Evolutionary conservation across 2,888 invertebrate species (phyloP).

Genomic region (Cinara cedri): DNA sequence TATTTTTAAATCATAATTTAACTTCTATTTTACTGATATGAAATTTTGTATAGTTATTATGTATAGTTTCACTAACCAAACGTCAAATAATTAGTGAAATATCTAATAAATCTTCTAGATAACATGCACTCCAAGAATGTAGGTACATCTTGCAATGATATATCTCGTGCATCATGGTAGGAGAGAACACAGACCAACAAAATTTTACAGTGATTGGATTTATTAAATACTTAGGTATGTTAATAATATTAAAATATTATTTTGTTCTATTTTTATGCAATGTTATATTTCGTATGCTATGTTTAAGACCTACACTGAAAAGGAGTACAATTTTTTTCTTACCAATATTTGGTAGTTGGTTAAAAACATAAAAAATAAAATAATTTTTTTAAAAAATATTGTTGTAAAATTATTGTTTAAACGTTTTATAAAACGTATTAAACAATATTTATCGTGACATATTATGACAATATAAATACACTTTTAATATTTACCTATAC

Average conservation of each 20-base stretch:
- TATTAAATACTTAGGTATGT: conserved; percentile 30
- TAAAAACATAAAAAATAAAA: conserved; percentile 39
- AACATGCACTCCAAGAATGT: neutral
- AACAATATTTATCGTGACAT: neutral
- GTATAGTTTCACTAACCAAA: conserved; percentile 38
- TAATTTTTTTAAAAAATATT: conserved; percentile 24
- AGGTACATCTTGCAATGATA: neutral
- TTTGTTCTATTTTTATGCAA: conserved; percentile 43
- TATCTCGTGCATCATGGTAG: conserved; percentile 30
- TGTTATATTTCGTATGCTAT: conserved; percentile 22
- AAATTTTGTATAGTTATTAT: conserved; percentile 44
- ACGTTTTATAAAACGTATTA: neutral
- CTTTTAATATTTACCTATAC: no score
- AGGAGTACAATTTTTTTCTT: conserved; percentile 15
- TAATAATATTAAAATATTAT: conserved; percentile 33
- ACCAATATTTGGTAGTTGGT: conserved; percentile 43
- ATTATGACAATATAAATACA: no score
- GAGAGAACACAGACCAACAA: conserved; percentile 23
- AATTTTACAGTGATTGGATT: conserved; percentile 2
- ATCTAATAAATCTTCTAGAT: neutral
- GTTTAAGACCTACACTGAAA: neutral
- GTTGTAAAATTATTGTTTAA: conserved; percentile 11
- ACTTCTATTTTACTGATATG: conserved; percentile 23
- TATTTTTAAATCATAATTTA: conserved; percentile 50
- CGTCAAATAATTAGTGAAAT: conserved; percentile 14